A percentile compares a stretch with the other conserved stretches of the same genome.
phyloP scores from a whole-genome alignment of 2,113 vertebrate species.

The Gymnarchus niloticus region DNA sequence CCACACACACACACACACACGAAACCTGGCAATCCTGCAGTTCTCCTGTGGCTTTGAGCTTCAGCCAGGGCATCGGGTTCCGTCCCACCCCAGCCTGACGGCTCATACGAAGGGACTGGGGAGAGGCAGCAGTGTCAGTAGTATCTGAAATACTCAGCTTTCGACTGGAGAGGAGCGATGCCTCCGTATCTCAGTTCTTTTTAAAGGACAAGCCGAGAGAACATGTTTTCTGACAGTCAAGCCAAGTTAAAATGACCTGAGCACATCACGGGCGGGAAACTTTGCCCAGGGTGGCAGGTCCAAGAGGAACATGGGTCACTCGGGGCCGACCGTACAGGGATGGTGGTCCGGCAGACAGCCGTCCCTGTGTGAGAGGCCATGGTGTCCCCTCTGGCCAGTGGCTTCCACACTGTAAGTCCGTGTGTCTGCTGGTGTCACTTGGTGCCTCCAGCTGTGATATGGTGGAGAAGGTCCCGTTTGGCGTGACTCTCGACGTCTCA shows the following conservation, averaged over 20 bases:
- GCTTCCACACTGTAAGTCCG: too few species aligned
- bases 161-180: background rate
- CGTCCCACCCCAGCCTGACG: background rate
- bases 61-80: background rate
- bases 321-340: too few species aligned
- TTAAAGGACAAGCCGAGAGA: background rate
- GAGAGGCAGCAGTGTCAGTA: background rate
- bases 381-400: too few species aligned
- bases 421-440: too few species aligned
- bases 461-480: background rate
- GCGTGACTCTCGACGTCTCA: background rate
- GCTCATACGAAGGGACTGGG: slow-evolving; percentile 1
- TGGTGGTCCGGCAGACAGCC: too few species aligned
- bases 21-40: background rate
- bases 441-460: background rate
- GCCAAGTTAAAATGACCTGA: background rate
- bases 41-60: background rate
- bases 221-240: background rate
- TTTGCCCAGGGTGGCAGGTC: too few species aligned
- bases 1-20: background rate
- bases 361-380: too few species aligned
- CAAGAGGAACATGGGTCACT: too few species aligned
- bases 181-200: background rate
- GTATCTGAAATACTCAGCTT: background rate
- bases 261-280: background rate